Base-by-base conservation (phyloP, 37 sponge, comb jelly and placozoan genomes). In the Chondrosia reniformis region DNA sequence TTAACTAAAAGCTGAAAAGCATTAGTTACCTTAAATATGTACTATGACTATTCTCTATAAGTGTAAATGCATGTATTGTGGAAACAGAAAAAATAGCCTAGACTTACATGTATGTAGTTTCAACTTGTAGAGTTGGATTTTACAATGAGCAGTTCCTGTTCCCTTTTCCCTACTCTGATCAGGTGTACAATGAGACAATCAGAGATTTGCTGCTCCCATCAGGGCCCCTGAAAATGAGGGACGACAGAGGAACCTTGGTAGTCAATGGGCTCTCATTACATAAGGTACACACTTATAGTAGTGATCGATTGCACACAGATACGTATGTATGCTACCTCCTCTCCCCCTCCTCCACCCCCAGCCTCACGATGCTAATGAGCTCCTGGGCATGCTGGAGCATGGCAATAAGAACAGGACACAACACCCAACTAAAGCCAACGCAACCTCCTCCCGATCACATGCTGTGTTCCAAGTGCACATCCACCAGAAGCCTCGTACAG, bases 361-460 rank as follows among this genome's bases (percentile, higher is more conserved):
- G 84, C 99, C 99, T 30, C 61, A 85, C 34, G 74, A 71, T 22
- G 99, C 99, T 24, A 83, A 84, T 12, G 99, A 98, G 63, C 71
- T 98, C 15, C 82, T 98, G 42, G 67, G 69, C 37, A 93, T 98
- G 92, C 54, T 95, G 76, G 82, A 72, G 31, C 63, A 33, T 32
- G 99, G 99, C 27, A 98, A 98, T 83, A 74, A 67, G 49, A 88
- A 91, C 55, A 52, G 99, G 30, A 98, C 96, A 4, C 99, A 98
- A 79, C 97, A 95, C 76, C 94, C 96, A 24, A 98, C 99, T 0
- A 89, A 90, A 63, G 99, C 94, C 67, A 98, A 98, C 54, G 91
- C 96, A 10, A 83, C 90, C 13, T 95, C 96, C 3, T 92, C 94
- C 22, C 77, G 99, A 19, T 98, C 99, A 2, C 99, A 98, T 55